phyloP scores from a whole-genome alignment of 2,888 invertebrate genomes.

The Cepaea hortensis region DNA sequence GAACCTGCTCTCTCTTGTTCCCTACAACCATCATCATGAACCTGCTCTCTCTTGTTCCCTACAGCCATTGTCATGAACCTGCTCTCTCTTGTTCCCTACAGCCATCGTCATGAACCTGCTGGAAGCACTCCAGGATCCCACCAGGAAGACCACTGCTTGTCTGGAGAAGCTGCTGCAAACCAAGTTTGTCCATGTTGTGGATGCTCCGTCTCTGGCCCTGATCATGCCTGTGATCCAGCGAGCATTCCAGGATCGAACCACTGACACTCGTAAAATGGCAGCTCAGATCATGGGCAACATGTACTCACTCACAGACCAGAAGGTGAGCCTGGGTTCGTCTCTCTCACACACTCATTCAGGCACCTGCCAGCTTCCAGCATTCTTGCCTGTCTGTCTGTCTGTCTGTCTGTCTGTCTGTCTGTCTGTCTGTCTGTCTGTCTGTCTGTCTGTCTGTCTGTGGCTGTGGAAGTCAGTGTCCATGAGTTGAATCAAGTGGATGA shows the following conservation, averaged over 20 bases:
- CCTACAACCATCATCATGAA: too few relatives aligned
- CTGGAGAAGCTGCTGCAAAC: constrained; percentile 86
- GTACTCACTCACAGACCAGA: constrained; percentile 99
- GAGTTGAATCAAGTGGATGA: too few relatives aligned
- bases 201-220: constrained; percentile 96
- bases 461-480: too few relatives aligned
- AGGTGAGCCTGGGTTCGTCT: constrained; percentile 77
- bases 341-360: neutral
- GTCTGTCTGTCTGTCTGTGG: too few relatives aligned
- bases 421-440: neutral
- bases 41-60: too few relatives aligned
- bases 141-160: constrained; percentile 93
- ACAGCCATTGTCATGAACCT: too few relatives aligned
- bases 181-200: constrained; percentile 98
- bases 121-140: constrained; percentile 95
- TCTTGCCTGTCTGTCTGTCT: neutral
- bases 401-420: neutral
- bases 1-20: too few relatives aligned
- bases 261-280: constrained; percentile 98
- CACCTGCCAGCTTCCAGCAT: neutral
- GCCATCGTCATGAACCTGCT: constrained; percentile 81
- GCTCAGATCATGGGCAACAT: constrained; percentile 99
- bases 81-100: constrained; percentile 54
- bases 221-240: constrained; percentile 99
- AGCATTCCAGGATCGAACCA: constrained; percentile 97